Evolutionary conservation across 2,888 invertebrate genomes (phyloP), one percentile per base, ranked within the genome.

Genomic region (Papilio protenor): DNA sequence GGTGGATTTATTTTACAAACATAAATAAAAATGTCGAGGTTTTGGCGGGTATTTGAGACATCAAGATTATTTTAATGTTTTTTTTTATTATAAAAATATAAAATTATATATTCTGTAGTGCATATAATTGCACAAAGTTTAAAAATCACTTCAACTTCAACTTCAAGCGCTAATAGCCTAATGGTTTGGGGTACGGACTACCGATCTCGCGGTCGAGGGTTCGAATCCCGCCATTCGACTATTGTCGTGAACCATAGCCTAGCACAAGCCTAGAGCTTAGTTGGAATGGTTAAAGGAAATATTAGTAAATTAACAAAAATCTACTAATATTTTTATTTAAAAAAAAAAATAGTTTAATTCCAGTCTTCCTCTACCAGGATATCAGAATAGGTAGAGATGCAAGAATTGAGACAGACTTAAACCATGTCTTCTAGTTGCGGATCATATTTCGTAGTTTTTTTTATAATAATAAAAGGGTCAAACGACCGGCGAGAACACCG

Each of bases 21-120:
- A 72, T 27, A 72, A 55, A 69, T 69, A 69, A 69, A n/a, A 69
- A 45, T 21, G 66, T 45, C 21, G 40, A 40, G 40, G 12, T 69
- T 69, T 69, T n/a, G 64, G 33, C 33, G 64, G 66, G 40, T 66
- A 66, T 52, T 33, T 18, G 52, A 23, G 23, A 21, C 52, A 71
- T 71, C 71, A 71, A 49, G 71, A 21, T 52, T n/a, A 23, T 47
- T 14, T 47, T 70, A 71, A 52, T 71, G 49, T 71, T 71, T 71
- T 70, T 69, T 70, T 12, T 49, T 70, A n/a, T 71, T 5, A 27
- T 52, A 16, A 16, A 12, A 71, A 23, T 27, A 52, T 27, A 52
- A 27, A 49, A 71, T 71, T 8, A 21, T 70, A 23, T 4, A 21
- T 40, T n/a, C 45, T 71, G 45, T n/a, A 66, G 45, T 66, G n/a